Base-by-base conservation (phyloP, 2,797 vertebrate genomes). In the Lepus oiostolus region DNA sequence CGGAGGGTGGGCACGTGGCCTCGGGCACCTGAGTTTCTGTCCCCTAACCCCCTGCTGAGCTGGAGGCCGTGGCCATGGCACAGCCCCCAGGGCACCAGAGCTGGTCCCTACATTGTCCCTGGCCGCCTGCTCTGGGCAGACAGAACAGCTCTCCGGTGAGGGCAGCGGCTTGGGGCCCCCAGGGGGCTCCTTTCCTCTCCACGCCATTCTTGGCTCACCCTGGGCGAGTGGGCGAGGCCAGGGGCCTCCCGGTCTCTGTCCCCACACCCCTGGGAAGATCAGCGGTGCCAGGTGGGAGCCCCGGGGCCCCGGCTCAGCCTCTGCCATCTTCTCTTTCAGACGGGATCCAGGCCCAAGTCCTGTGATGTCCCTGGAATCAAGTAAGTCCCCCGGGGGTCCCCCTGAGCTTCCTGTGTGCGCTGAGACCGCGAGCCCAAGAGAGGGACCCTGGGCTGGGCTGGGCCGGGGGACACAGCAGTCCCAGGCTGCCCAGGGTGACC, bases 311-410 rank as follows among this genome's bases (percentile, higher is more conserved):
- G 0, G 7, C 75, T 93, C 35, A 96, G 47, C 86, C 35, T 90
- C 60, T 97, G 42, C 96, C 95, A 32, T 93, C 85, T 95, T 98
- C 74, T 97, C 0, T 98, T 98, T 74, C 92, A 99, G 99, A 98
- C 99, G 90, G 99, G 99, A 97, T 98, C 99, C 32, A 99, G 99
- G 97, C 99, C 99, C 88, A 99, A 99, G 97, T 99, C 99, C 32
- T 99, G 99, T 95, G 99, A 99, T 96, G 99, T 99, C 96, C 99
- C 99, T 5, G 99, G 99, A 98, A 99, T 99, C 98, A 99, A 99
- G 99, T 99, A 98, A 99, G 99, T 99, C 86, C 75, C 74, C 38
- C 13, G 24, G 72, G 54, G 63, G 42, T 42, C 42, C 58, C 38
- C 70, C 32, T 0, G 7, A 30, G 75, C 74, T 76, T 83, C 62